These are phyloP conservation scores for Zhuqinia jingwanae DNA, from an alignment of 2,888 invertebrate genomes.

Conservation along the genomic window DNA sequence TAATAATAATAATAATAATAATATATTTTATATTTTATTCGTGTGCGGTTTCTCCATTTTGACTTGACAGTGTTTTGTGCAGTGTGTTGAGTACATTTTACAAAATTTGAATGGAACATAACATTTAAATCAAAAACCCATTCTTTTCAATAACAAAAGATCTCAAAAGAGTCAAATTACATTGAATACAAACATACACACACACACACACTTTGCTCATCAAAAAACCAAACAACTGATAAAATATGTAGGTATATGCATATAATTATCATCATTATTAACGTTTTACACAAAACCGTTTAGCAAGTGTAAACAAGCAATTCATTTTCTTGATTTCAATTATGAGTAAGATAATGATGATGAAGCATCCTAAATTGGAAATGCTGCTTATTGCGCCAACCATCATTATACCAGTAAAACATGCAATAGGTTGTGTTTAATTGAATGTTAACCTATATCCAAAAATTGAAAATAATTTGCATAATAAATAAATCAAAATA, in stretches of 20 bases:
- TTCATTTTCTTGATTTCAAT: constrained; percentile 29
- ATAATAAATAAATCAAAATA: constrained; percentile 33
- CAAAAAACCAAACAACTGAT: neutral
- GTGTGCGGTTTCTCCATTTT: constrained; percentile 24
- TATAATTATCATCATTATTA: neutral
- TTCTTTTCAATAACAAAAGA: constrained; percentile 9
- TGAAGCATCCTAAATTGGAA: constrained; percentile 49
- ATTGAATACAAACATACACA: no score
- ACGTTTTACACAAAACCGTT: neutral
- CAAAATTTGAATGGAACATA: constrained; percentile 38
- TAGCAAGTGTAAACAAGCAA: constrained; percentile 42
- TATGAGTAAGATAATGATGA: no score
- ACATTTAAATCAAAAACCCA: constrained; percentile 25
- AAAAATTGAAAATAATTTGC: constrained; percentile 44
- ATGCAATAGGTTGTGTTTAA: neutral
- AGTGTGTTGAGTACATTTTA: constrained; percentile 43
- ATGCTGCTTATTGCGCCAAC: constrained; percentile 11
- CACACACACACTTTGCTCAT: neutral
- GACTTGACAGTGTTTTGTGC: neutral
- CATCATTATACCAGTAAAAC: constrained; percentile 34
- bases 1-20: no score
- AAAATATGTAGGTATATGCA: no score
- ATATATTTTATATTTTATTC: neutral
- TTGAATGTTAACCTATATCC: constrained; percentile 52
- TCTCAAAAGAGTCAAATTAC: neutral